Evolutionary conservation across 2,113 vertebrate species (phyloP).

Genomic region (Gila orcuttii): DNA sequence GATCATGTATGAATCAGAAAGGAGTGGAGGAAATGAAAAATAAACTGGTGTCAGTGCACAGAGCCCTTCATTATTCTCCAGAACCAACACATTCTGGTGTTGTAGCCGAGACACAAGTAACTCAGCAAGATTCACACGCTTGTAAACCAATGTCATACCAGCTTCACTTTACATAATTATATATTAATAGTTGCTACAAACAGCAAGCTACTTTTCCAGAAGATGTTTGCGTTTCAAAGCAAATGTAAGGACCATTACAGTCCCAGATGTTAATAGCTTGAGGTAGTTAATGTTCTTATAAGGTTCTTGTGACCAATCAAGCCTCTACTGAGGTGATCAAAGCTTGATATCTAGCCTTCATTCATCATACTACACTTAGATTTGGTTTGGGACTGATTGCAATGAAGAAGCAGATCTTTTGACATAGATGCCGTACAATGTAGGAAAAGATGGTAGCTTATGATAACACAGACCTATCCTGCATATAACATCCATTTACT

Average conservation of each 20-base stretch:
- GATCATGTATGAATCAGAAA: conserved; percentile 47
- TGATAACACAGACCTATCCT: conserved; percentile 33
- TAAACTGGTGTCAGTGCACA: background rate
- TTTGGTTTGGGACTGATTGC: background rate
- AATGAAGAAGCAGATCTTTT: conserved; percentile 24
- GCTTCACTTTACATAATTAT: background rate
- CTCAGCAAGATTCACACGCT: background rate
- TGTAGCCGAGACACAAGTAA: background rate
- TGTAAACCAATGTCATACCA: background rate
- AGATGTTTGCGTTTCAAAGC: background rate
- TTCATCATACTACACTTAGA: background rate
- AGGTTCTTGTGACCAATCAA: background rate
- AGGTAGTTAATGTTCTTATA: background rate
- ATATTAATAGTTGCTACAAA: background rate
- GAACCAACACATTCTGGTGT: background rate
- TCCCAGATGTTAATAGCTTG: background rate
- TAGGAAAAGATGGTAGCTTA: conserved; percentile 16
- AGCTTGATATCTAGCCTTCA: background rate
- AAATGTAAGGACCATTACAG: background rate
- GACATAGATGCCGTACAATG: conserved; percentile 38
- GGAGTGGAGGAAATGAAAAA: conserved; percentile 51
- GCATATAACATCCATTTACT: conserved; percentile 32
- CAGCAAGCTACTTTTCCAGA: background rate
- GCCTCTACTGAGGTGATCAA: background rate
- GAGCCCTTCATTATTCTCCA: conserved; percentile 6